phyloP scores from a whole-genome alignment of 2,797 vertebrate genomes.

The Caiman crocodilus region DNA sequence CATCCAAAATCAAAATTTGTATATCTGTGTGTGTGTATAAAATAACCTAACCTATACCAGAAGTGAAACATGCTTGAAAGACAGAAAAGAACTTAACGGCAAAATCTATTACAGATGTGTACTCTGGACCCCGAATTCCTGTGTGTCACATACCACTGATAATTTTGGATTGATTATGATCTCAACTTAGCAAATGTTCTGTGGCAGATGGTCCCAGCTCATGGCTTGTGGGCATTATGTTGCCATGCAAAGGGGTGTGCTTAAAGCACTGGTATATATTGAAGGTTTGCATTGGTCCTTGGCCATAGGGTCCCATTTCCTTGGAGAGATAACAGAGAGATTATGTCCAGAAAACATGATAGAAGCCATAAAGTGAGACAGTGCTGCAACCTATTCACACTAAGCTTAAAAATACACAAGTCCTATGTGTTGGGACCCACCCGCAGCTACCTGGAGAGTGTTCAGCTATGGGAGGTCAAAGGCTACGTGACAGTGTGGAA shows the following conservation, averaged over 20 bases:
- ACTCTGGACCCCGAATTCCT: not conserved
- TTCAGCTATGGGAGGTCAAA: not conserved
- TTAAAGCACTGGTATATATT: too few relatives aligned
- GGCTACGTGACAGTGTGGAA: not conserved
- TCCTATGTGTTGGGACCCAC: not conserved
- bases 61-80: not conserved
- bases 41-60: not conserved
- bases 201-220: slow-evolving; percentile 43
- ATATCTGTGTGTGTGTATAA: not conserved
- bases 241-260: not conserved
- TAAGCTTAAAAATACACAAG: not conserved
- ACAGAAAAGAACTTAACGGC: slow-evolving; percentile 11
- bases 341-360: not conserved
- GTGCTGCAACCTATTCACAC: not conserved
- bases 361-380: not conserved
- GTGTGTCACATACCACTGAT: not conserved
- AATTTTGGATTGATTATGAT: slow-evolving; percentile 49
- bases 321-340: not conserved
- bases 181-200: not conserved
- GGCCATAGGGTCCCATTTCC: not conserved
- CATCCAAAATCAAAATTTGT: not conserved
- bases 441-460: not conserved
- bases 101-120: not conserved
- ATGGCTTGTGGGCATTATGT: slow-evolving; percentile 30
- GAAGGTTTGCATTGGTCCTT: accelerated